A percentile compares a stretch with the other conserved stretches of the same genome.
phyloP scores from a whole-genome alignment of 2,888 invertebrate species.

The Lottia scabra region DNA sequence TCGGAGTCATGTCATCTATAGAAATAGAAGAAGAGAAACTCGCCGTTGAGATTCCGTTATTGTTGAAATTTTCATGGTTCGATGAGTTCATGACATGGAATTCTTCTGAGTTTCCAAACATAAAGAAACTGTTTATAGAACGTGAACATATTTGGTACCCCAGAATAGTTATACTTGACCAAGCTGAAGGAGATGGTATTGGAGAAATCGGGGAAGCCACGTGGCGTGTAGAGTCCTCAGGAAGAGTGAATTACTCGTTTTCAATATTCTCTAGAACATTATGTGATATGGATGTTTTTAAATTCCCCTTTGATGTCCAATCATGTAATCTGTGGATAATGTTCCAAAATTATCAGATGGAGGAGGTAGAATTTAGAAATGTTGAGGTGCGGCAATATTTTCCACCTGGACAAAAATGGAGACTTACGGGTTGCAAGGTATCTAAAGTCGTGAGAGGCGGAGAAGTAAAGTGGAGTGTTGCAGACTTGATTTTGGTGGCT shows the following conservation, averaged over 20 bases:
- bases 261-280: background rate
- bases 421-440: background rate
- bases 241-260: background rate
- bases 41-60: background rate
- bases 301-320: background rate
- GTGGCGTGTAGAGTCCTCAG: background rate
- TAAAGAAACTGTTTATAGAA: background rate
- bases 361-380: background rate
- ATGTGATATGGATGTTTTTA: background rate
- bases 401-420: background rate
- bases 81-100: background rate
- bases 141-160: background rate
- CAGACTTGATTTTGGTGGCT: background rate
- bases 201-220: background rate
- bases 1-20: background rate
- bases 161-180: background rate
- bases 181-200: too few species aligned
- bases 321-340: background rate
- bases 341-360: background rate
- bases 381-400: too few species aligned
- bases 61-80: background rate
- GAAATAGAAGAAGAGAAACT: background rate
- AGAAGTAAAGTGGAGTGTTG: background rate
- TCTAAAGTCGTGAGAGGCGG: background rate
- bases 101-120: background rate